Evolutionary conservation across 2,797 vertebrate genomes (phyloP).

Genomic region (Danio aesculapii): DNA sequence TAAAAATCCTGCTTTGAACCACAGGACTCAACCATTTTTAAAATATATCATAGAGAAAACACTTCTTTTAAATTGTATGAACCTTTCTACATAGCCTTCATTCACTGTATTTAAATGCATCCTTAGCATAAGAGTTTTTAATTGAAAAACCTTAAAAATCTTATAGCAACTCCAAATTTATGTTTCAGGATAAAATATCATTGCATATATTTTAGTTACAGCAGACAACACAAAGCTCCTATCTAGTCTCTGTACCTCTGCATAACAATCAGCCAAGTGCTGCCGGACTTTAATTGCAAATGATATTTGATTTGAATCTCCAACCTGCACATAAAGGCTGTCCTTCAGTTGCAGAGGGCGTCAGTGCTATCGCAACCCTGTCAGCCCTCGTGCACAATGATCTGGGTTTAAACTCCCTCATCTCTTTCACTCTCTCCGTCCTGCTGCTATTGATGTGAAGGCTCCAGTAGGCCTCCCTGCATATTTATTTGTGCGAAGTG

Average conservation of each 20-base stretch:
- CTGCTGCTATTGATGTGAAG: constrained; percentile 29
- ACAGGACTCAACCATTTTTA: too few species aligned
- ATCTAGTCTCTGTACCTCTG: neutral
- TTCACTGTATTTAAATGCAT: too few species aligned
- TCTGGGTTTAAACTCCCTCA: constrained; percentile 39
- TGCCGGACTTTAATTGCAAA: constrained; percentile 31
- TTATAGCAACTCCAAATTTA: too few species aligned
- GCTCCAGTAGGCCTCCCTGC: constrained; percentile 23
- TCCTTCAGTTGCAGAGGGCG: constrained; percentile 24
- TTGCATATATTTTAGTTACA: neutral
- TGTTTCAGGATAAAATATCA: too few species aligned
- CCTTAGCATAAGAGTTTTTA: too few species aligned
- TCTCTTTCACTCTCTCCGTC: constrained; percentile 7
- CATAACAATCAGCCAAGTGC: neutral
- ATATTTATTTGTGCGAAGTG: constrained; percentile 48
- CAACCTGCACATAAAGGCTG: constrained; percentile 30
- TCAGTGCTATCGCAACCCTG: constrained; percentile 17
- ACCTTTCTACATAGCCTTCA: too few species aligned
- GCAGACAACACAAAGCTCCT: neutral
- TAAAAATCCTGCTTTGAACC: too few species aligned
- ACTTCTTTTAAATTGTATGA: too few species aligned
- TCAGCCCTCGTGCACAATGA: constrained; percentile 27
- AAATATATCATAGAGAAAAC: too few species aligned
- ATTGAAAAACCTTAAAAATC: too few species aligned
- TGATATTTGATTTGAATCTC: constrained; percentile 22